Percentiles rank a stretch among this genome's conserved stretches.
phyloP scores from a whole-genome alignment of 92 coral and sea anemone genomes.

The Pocillopora meandrina region DNA sequence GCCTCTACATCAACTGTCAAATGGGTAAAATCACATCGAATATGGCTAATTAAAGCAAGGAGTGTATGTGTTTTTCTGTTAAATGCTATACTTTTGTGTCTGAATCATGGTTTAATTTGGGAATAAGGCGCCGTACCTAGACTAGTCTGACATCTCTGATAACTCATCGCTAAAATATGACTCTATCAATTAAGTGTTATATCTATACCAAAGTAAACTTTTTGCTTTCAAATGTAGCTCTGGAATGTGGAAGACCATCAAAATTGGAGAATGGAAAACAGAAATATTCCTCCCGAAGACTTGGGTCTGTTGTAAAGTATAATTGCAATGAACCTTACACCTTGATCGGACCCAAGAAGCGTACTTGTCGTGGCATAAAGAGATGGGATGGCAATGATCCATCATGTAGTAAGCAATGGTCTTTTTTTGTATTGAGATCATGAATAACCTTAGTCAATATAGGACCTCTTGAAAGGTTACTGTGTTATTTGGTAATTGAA shows the following conservation, averaged over 20 bases:
- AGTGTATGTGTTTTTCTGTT: too few relatives aligned
- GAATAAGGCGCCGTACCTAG: too few relatives aligned
- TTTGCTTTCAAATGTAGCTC: constrained; percentile 27
- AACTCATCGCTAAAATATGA: background rate
- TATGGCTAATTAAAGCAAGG: too few relatives aligned
- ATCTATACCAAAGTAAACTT: background rate
- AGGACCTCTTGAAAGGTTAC: too few relatives aligned
- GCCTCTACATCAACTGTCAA: too few relatives aligned
- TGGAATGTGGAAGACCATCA: constrained; percentile 45
- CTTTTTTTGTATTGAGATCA: background rate
- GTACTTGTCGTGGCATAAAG: constrained; percentile 80
- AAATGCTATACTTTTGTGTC: too few relatives aligned
- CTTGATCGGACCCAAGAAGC: constrained; percentile 61
- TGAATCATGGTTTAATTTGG: too few relatives aligned
- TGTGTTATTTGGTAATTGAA: too few relatives aligned
- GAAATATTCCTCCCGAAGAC: constrained; percentile 25
- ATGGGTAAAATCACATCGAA: too few relatives aligned
- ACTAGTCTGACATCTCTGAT: too few relatives aligned
- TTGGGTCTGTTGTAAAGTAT: constrained; percentile 62
- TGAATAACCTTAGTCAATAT: too few relatives aligned
- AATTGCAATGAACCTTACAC: constrained; percentile 61
- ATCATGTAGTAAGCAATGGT: constrained; percentile 75
- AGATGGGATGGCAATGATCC: constrained; percentile 83
- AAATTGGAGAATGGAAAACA: constrained; percentile 47
- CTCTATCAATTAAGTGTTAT: background rate